Conservation (phyloP, 2,888 invertebrate species). For the Oligia strigilis region DNA sequence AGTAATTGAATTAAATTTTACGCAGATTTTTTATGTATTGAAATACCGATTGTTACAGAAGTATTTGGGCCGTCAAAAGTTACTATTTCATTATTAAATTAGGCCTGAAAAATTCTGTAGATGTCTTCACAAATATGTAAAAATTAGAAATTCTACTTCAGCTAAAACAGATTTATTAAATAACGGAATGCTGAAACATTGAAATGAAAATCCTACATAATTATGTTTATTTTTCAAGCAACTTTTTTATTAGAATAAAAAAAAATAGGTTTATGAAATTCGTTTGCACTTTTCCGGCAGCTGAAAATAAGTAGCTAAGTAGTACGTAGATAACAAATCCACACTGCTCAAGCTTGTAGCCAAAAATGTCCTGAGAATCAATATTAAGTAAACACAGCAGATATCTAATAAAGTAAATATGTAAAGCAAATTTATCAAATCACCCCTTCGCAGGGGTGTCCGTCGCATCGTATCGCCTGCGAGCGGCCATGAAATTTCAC, state of each 20-base stretch:
- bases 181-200: background rate
- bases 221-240: background rate
- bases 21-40: constrained; percentile 8
- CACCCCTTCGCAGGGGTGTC: no score
- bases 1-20: background rate
- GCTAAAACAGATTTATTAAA: constrained; percentile 4
- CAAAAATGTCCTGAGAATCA: constrained; percentile 21
- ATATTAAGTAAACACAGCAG: no score
- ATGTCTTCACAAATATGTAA: constrained; percentile 8
- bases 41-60: constrained; percentile 23
- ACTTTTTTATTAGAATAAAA: background rate
- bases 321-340: background rate
- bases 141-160: constrained; percentile 1
- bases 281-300: background rate
- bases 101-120: constrained; percentile 11
- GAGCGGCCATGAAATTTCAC: background rate
- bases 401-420: no score
- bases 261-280: background rate
- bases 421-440: no score
- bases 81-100: constrained; percentile 35
- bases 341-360: background rate
- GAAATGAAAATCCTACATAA: background rate
- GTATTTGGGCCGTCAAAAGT: constrained; percentile 24
- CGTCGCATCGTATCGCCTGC: no score
- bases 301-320: background rate